These are phyloP conservation scores for Menidia menidia DNA, from an alignment of 2,797 vertebrate genomes.

Conservation along the genomic window DNA sequence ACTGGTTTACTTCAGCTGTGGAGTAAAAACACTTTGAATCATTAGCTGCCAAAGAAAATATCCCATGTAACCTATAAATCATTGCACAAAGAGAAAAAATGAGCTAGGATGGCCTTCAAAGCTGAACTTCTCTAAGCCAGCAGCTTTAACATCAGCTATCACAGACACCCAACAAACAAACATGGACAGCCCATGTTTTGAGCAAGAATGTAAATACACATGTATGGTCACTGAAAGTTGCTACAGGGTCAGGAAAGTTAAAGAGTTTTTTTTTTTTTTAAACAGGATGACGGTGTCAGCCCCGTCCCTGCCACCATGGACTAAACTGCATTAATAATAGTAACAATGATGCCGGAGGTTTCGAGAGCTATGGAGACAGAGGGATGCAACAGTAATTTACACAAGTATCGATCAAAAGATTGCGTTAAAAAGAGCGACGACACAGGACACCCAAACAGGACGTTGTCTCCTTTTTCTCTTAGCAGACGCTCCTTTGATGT, in stretches of 20 bases:
- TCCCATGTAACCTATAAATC: constrained; percentile 54
- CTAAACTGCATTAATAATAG: constrained; percentile 29
- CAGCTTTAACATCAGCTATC: constrained; percentile 35
- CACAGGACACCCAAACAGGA: constrained; percentile 47
- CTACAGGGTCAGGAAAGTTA: constrained; percentile 20
- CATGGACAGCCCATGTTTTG: constrained; percentile 7
- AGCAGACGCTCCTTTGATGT: constrained; percentile 17
- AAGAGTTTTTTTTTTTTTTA: background rate
- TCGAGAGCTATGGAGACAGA: constrained; percentile 37
- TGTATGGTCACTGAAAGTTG: constrained; percentile 1
- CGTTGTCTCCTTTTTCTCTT: constrained; percentile 44
- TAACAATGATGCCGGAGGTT: constrained; percentile 33
- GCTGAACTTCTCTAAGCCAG: constrained; percentile 23
- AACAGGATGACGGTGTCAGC: constrained; percentile 11
- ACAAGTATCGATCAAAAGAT: constrained; percentile 41
- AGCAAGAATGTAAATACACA: constrained; percentile 9
- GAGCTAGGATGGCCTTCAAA: constrained; percentile 42
- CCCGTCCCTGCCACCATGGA: constrained; percentile 61
- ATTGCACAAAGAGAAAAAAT: constrained; percentile 54
- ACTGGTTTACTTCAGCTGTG: constrained; percentile 44
- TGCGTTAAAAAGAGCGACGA: constrained; percentile 63
- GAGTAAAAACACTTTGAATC: constrained; percentile 63
- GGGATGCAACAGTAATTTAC: constrained; percentile 45
- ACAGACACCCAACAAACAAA: constrained; percentile 37
- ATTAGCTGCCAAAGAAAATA: constrained; percentile 74